A percentile compares a stretch with the other conserved stretches of the same genome.
These are phyloP conservation scores for Melolontha melolontha DNA, from an alignment of 2,888 invertebrate genomes.

Conservation along the genomic window DNA sequence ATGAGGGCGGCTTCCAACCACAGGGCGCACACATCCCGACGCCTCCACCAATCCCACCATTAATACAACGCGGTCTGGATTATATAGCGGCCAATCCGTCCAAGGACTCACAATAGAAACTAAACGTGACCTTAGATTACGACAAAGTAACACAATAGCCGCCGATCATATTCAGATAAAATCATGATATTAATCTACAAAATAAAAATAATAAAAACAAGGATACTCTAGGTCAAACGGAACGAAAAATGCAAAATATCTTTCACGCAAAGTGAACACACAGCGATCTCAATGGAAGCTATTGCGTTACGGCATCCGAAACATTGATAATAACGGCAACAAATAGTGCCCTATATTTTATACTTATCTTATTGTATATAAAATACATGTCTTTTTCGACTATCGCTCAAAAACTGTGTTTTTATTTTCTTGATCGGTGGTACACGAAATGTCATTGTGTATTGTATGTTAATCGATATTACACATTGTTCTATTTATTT, in stretches of 20 bases:
- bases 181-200: too few relatives aligned
- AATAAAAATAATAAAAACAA: constrained; percentile 11
- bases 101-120: constrained; percentile 51
- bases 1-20: constrained; percentile 72
- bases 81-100: constrained; percentile 75
- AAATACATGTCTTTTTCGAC: constrained; percentile 5
- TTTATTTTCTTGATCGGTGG: neutral
- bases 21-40: constrained; percentile 81
- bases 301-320: constrained; percentile 13
- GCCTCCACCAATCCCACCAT: constrained; percentile 80
- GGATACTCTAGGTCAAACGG: neutral
- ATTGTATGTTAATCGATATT: neutral
- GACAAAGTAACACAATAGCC: constrained; percentile 22
- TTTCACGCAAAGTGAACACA: neutral
- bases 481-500: constrained; percentile 21
- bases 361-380: constrained; percentile 7
- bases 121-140: constrained; percentile 32
- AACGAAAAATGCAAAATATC: constrained; percentile 3
- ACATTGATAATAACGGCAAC: neutral
- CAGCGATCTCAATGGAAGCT: constrained; percentile 30
- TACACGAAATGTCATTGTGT: constrained; percentile 19
- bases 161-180: constrained; percentile 10
- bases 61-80: constrained; percentile 80
- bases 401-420: constrained; percentile 32
- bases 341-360: constrained; percentile 11